These are phyloP conservation scores for Porites divaricata DNA, from an alignment of 92 coral and sea anemone species.

Conservation along the genomic window DNA sequence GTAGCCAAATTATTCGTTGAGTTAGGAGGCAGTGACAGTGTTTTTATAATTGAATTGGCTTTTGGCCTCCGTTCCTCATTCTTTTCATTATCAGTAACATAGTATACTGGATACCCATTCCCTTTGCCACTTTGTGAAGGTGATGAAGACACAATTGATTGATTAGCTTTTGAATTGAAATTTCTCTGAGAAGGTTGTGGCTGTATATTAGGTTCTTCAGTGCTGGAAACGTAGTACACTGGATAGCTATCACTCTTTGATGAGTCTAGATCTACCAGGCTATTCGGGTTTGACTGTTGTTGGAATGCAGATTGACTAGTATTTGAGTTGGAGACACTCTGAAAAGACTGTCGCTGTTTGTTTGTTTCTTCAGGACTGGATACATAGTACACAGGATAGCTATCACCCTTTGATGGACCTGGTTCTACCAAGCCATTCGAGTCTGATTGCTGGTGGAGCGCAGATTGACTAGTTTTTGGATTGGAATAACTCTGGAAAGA, in stretches of 20 bases:
- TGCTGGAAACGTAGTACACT: slow-evolving; percentile 20
- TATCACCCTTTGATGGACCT: background rate
- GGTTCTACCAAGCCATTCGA: background rate
- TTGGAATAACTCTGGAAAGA: background rate
- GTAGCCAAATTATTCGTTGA: background rate
- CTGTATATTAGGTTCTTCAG: background rate
- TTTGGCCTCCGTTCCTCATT: background rate
- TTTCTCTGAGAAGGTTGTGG: background rate
- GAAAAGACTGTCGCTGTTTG: background rate
- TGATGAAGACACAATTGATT: background rate
- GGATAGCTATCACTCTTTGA: slow-evolving; percentile 17
- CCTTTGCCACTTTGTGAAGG: background rate
- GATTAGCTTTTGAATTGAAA: slow-evolving; percentile 10
- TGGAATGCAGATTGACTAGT: background rate
- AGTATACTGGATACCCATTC: slow-evolving; percentile 21
- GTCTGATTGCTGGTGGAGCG: background rate
- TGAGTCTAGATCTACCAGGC: background rate
- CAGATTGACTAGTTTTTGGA: background rate
- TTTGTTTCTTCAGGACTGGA: slow-evolving; percentile 1
- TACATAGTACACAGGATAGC: slow-evolving; percentile 36
- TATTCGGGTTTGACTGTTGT: background rate
- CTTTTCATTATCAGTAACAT: background rate
- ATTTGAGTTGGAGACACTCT: slow-evolving; percentile 5
- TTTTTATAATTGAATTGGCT: background rate
- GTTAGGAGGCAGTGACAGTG: background rate